Evolutionary conservation across 64 coral and sea anemone species (phyloP), one percentile per base, ranked within the genome.

Genomic region (Porites australiensis): DNA sequence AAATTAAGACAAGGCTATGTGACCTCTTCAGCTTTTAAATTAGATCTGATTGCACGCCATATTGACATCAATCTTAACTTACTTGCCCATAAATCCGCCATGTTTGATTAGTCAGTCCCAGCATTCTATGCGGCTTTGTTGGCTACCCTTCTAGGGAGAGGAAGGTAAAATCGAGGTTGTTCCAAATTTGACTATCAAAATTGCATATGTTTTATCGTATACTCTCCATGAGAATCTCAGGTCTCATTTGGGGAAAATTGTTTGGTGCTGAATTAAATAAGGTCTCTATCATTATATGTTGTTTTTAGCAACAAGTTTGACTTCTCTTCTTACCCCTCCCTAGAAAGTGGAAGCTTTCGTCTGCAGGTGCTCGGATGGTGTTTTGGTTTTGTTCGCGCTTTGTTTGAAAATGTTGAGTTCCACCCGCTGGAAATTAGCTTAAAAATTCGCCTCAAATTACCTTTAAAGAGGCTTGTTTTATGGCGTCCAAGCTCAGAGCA

Each of bases 381-480:
- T 13, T 10, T 86, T 68, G 50, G 53, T 46, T 43, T 53, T 50
- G 13, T 88, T 72, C 86, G 86, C 86, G 86, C 86, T 74, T 77
- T 74, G 86, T 75, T 88, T 88, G 49, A 88, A 88, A 87, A 88
- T 75, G 70, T 69, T 64, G 69, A 44, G 53, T 88, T 88, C 73
- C 58, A 75, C 73, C 52, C 58, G 50, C 69, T 58, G 73, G 69
- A 60, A 44, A 88, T 73, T 75, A 50, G 70, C 55, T 61, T 77
- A 58, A 88, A 88, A 88, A 61, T 44, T 77, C 75, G 86, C 50
- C 52, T 44, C 23, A 58, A 74, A 75, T 75, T 88, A 64, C 50
- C 73, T 75, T 6, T n/a, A 60, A 72, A 75, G 50, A 74, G 44
- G 45, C 86, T 21, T 3, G n/a, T 74, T 88, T 61, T 51, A 91